Percentiles rank a stretch among this genome's conserved stretches.
Conservation (phyloP, 2,797 vertebrate genomes). For the Neostethus bicornis region DNA sequence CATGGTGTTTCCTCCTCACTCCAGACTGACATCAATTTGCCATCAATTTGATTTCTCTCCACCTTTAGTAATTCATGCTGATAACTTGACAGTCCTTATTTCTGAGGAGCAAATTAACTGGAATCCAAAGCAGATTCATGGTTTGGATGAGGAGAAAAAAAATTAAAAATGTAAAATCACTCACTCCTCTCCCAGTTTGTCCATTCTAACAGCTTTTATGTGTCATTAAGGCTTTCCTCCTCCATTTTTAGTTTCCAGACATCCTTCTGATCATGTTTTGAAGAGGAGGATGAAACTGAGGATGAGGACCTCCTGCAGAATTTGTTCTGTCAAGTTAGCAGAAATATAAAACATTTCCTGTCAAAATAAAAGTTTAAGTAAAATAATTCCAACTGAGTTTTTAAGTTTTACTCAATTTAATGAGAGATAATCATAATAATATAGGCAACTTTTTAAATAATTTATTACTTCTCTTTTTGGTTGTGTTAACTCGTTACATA, state of each 20-base stretch:
- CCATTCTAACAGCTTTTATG: constrained; percentile 59
- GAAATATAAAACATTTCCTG: constrained; percentile 15
- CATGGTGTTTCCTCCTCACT: constrained; percentile 76
- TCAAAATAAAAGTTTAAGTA: constrained; percentile 62
- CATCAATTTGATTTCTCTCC: constrained; percentile 53
- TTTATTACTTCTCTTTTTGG: too few relatives aligned
- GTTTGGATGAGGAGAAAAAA: constrained; percentile 55
- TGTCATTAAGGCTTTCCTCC: constrained; percentile 39
- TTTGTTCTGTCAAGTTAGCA: constrained; percentile 43
- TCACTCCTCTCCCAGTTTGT: constrained; percentile 49
- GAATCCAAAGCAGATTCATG: constrained; percentile 70
- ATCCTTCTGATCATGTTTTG: constrained; percentile 53
- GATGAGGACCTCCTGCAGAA: constrained; percentile 41
- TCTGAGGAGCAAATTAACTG: constrained; percentile 62
- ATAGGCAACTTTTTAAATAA: too few relatives aligned
- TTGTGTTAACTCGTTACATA: neutral
- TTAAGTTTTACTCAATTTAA: too few relatives aligned
- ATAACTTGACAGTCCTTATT: constrained; percentile 66
- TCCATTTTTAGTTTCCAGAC: constrained; percentile 55
- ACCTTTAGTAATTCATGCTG: constrained; percentile 68
- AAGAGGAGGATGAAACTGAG: constrained; percentile 59
- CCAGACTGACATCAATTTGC: constrained; percentile 74
- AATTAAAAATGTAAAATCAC: constrained; percentile 35
- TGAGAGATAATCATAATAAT: too few relatives aligned
- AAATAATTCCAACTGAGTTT: too few relatives aligned